Conservation (phyloP, 2,797 vertebrate species). For the Gila robusta region DNA sequence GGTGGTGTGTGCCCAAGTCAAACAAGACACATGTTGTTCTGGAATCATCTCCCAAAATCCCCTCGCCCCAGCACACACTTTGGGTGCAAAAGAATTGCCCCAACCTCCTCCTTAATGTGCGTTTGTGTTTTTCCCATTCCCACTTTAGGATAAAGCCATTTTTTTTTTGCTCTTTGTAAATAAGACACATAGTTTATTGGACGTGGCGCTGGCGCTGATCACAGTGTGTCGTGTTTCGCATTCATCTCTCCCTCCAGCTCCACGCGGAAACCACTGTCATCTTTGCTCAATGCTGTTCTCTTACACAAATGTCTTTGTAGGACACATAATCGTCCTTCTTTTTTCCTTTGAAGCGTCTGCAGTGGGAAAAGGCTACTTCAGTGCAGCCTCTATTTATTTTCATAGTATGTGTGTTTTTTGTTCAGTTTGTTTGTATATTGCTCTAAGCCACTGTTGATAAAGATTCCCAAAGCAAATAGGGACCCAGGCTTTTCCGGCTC, state of each 20-base stretch:
- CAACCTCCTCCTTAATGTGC: slow-evolving; percentile 29
- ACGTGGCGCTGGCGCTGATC: slow-evolving; percentile 31
- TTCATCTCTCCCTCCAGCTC: slow-evolving; percentile 23
- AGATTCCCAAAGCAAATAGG: slow-evolving; percentile 53
- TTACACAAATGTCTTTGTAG: slow-evolving; percentile 16
- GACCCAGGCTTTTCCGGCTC: slow-evolving; percentile 44
- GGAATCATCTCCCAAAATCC: slow-evolving; percentile 34
- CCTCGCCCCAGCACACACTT: slow-evolving; percentile 29
- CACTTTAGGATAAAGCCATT: background rate
- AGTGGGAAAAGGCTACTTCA: slow-evolving; percentile 46
- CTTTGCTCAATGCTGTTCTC: slow-evolving; percentile 13
- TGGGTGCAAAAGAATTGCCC: slow-evolving; percentile 34
- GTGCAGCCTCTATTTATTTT: slow-evolving; percentile 36
- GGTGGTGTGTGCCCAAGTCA: slow-evolving; percentile 50
- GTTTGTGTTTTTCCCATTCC: slow-evolving; percentile 56
- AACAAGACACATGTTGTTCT: slow-evolving; percentile 47
- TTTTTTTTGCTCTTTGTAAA: slow-evolving; percentile 20
- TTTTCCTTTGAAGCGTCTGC: background rate
- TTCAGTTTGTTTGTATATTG: slow-evolving; percentile 57
- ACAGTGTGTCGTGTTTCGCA: slow-evolving; percentile 34
- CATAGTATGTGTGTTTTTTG: slow-evolving; percentile 45
- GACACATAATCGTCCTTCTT: slow-evolving; percentile 29
- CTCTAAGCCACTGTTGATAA: slow-evolving; percentile 61
- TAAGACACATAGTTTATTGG: slow-evolving; percentile 51
- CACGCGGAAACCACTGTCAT: slow-evolving; percentile 31